Base-by-base conservation (phyloP, 1,140 invertebrate genomes). In the Dreissena rostriformis region DNA sequence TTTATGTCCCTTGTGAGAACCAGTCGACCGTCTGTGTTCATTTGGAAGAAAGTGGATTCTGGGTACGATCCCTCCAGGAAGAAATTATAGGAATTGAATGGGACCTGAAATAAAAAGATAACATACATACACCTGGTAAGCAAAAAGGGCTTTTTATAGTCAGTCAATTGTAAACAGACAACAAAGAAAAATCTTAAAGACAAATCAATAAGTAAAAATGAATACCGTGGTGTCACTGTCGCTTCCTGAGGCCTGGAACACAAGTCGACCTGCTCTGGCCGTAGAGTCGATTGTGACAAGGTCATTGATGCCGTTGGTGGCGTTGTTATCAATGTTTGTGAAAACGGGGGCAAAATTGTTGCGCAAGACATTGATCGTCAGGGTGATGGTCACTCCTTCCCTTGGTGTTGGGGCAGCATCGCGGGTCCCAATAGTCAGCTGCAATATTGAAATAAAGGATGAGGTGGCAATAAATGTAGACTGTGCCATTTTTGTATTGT, bases 321-420 rank as follows among this genome's bases (percentile, higher is more conserved):
- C 71, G 49, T n/a, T 51, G 63, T 81, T 84, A 5, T 51, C 26
- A 24, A 66, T 17, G 55, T 87, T 87, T 55, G 77, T 82, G 76
- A 91, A 88, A 17, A 87, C 83, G n/a, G 91, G 91, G 57, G 86
- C 49, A 51, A 86, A 79, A 6, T 57, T 29, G 80, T 91, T 91
- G 12, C 91, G 74, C 14, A 66, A 68, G 17, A 91, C 81, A 57
- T 70, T 89, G 14, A 91, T 78, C 22, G 68, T 83, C 0, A 91
- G 85, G 26, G 73, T 84, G 28, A 52, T 73, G 22, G 63, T 67
- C 6, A 82, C 80, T 19, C 80, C 80, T 11, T 55, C 51, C 51
- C 12, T 63, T 17, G 79, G 71, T 22, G 26, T 73, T n/a, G 71
- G 71, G 29, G 71, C 72, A 26, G 24, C 26, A 57, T 82, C 80